Evolutionary conservation across 1,140 invertebrate genomes (phyloP).

Genomic region (Pentalonia nigronervosa): DNA sequence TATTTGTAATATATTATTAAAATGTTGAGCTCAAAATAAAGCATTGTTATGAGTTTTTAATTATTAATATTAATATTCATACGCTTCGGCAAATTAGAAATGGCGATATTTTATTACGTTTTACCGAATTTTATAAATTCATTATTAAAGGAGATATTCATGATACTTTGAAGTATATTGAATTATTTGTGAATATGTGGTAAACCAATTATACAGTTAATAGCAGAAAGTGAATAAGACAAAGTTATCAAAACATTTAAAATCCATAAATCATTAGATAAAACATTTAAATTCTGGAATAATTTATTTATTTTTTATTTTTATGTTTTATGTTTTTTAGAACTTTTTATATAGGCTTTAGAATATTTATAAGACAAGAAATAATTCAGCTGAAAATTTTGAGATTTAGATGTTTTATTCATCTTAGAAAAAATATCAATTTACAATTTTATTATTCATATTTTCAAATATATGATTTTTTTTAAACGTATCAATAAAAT

Average conservation of each 20-base stretch:
- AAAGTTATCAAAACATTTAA: background rate
- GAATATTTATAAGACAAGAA: background rate
- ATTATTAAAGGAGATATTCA: background rate
- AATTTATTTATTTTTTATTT: background rate
- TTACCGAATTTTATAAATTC: background rate
- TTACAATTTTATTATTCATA: background rate
- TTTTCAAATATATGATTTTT: background rate
- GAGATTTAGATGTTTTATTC: background rate
- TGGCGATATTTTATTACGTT: background rate
- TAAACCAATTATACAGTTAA: background rate
- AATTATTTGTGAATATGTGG: background rate
- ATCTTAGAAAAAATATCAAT: background rate
- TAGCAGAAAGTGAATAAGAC: background rate
- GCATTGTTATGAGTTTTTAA: background rate
- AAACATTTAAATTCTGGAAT: background rate
- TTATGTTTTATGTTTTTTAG: background rate
- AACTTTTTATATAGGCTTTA: background rate
- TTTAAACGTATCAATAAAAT: background rate
- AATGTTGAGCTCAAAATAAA: background rate
- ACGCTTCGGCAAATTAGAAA: background rate
- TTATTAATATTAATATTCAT: background rate
- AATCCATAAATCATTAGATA: background rate
- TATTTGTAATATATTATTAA: background rate
- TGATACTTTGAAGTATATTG: background rate
- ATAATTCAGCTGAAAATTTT: background rate